Base-by-base conservation (phyloP, 2,797 vertebrate species). In the Oceanodroma leucorhoa region DNA sequence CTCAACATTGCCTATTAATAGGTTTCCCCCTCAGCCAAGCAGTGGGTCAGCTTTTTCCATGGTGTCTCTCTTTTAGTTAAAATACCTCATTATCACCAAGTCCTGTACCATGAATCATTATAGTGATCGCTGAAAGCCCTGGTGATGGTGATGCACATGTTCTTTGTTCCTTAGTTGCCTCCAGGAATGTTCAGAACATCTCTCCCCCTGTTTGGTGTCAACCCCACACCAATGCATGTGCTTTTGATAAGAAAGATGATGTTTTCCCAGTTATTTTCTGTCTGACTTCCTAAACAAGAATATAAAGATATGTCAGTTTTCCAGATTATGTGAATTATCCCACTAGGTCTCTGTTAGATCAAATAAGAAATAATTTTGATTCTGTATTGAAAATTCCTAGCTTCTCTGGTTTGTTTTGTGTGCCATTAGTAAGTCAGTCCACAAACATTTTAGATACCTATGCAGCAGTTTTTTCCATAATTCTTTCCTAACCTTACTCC, bases 301-400 rank as follows among this genome's bases (percentile, higher is more conserved):
- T 26, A n/a, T 53, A 38, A 83, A 69, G 70, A 72, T 50, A 43
- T 1, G 20, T 48, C 15, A 19, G 2, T 72, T 65, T 90, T 90
- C 51, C 46, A 51, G 54, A 43, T 78, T 16, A 53, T 23, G 21
- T 62, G 6, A 76, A 62, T 89, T 81, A 86, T 78, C 70, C 16
- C 11, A 20, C n/a, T 73, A 43, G 4, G 30, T 67, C 26, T 82
- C 38, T 67, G 45, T 65, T 86, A 80, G 46, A 70, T 83, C 17
- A 66, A 9, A 86, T 77, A 87, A 83, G 21, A 34, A 64, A 19
- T 81, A 38, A 26, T 83, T 92, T 87, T 82, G 34, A 58, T 92
- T 46, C 15, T 69, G 14, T 83, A 67, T 24, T 60, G 38, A 84
- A 82, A 84, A 22, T 29, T 17, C 61, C 54, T 83, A n/a, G 6